phyloP scores from a whole-genome alignment of 2,888 invertebrate species.

The Idaea aversata region DNA sequence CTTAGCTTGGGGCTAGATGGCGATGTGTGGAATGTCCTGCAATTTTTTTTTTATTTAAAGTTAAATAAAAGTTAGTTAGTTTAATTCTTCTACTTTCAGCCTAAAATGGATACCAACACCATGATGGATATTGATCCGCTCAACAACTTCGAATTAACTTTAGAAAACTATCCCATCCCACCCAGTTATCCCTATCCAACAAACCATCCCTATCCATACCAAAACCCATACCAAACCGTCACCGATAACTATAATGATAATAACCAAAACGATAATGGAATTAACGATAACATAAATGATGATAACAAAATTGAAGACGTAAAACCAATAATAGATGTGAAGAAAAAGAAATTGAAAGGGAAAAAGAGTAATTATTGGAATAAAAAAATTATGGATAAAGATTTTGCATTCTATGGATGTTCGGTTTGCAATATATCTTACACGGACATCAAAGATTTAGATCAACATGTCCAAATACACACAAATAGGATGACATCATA shows the following conservation, averaged over 20 bases:
- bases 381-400: constrained; percentile 57
- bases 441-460: constrained; percentile 48
- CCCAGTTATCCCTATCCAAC: constrained; percentile 13
- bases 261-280: background rate
- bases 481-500: constrained; percentile 68
- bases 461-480: constrained; percentile 60
- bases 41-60: background rate
- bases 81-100: constrained; percentile 22
- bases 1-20: background rate
- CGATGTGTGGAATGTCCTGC: too few species aligned
- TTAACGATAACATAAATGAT: background rate
- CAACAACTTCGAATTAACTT: constrained; percentile 47
- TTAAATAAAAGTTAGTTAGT: background rate
- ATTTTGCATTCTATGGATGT: constrained; percentile 67
- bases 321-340: background rate
- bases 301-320: constrained; percentile 7
- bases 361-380: constrained; percentile 58
- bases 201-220: constrained; percentile 26
- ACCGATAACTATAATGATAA: constrained; percentile 15
- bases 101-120: constrained; percentile 44
- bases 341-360: constrained; percentile 29
- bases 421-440: constrained; percentile 63
- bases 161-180: constrained; percentile 28
- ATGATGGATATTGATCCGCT: constrained; percentile 56
- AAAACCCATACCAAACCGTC: constrained; percentile 29